Evolutionary conservation across 2,113 vertebrate genomes (phyloP), one percentile per base, ranked within the genome.

Genomic region (Picathartes gymnocephalus): DNA sequence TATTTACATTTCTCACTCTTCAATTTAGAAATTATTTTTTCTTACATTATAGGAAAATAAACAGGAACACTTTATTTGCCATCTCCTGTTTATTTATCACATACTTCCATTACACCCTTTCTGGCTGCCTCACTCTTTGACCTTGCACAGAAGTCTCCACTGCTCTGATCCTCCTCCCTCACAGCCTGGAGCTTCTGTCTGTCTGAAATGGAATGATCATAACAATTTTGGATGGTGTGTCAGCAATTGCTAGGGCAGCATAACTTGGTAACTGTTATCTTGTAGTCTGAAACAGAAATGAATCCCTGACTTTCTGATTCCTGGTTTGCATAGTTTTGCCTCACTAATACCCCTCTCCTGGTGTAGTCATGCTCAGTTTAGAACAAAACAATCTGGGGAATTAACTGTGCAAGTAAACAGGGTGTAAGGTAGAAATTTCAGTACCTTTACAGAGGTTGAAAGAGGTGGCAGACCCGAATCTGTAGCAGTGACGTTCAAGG

Each of bases 371-470:
- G 28, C 45, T 86, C 45, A 40, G n/a, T 61, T 83, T 44, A 56
- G 64, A 68, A 40, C 19, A 56, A 79, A 93, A 44, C 31, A 51
- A 47, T 8, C 16, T 47, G 22, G 24, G 24, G 7, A 69, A 62
- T 74, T 48, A 86, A 54, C 11, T 39, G 69, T 7, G 1, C 60
- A 88, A 88, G 1, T 23, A 50, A 86, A 48, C 2, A 57, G 68
- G n/a, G 19, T 33, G 8, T 13, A 28, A 51, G 7, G 69, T 7
- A 44, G n/a, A 87, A 56, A 35, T 20, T 24, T 50, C 15, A 27
- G 28, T 96, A 97, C 97, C 96, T 93, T 96, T 17, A 95, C 92
- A 45, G 91, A 95, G 19, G 85, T 64, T 78, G 97, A 94, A 44
- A 96, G 95, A 42, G 96, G 94, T 0, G 94, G 94, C 37, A 88